Percentiles rank a stretch among this genome's conserved stretches.
Evolutionary conservation across 1,140 invertebrate genomes (phyloP).

Genomic region (Drosophila triauraria): DNA sequence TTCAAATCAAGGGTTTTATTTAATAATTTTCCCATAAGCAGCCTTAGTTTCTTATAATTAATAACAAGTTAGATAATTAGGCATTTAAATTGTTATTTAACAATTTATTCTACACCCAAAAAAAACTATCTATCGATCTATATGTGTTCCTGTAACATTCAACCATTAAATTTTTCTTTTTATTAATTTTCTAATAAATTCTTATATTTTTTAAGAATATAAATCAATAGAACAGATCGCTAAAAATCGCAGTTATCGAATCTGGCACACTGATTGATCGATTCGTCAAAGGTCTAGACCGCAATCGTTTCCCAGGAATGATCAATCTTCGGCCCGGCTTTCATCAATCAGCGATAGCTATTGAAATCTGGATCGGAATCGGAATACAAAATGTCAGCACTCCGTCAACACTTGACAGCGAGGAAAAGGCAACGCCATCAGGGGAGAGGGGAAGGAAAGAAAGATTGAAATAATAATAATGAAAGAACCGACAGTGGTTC

Average conservation of each 20-base stretch:
- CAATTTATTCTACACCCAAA: not conserved
- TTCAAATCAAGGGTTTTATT: too few relatives aligned
- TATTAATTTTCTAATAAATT: not conserved
- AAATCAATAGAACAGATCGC: not conserved
- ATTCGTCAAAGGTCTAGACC: conserved; percentile 32
- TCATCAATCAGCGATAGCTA: conserved; percentile 63
- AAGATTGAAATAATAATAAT: conserved; percentile 17
- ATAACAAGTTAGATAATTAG: not conserved
- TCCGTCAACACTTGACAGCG: conserved; percentile 54
- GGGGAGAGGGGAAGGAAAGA: not conserved
- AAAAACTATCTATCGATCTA: too few relatives aligned
- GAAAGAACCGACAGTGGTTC: conserved; percentile 22
- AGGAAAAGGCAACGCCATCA: not conserved
- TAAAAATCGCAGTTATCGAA: conserved; percentile 9
- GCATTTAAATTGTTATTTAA: not conserved
- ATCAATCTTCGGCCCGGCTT: conserved; percentile 62
- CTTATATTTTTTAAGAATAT: not conserved
- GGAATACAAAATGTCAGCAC: conserved; percentile 67
- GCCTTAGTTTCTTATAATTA: not conserved
- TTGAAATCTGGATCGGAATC: conserved; percentile 69
- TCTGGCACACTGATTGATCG: conserved; percentile 32
- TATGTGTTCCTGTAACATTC: too few relatives aligned
- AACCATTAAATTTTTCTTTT: too few relatives aligned
- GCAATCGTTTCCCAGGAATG: conserved; percentile 20
- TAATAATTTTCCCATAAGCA: too few relatives aligned